A percentile compares a stretch with the other conserved stretches of the same genome.
Conservation (phyloP, 2,113 vertebrate species). For the Heliornis fulica region DNA sequence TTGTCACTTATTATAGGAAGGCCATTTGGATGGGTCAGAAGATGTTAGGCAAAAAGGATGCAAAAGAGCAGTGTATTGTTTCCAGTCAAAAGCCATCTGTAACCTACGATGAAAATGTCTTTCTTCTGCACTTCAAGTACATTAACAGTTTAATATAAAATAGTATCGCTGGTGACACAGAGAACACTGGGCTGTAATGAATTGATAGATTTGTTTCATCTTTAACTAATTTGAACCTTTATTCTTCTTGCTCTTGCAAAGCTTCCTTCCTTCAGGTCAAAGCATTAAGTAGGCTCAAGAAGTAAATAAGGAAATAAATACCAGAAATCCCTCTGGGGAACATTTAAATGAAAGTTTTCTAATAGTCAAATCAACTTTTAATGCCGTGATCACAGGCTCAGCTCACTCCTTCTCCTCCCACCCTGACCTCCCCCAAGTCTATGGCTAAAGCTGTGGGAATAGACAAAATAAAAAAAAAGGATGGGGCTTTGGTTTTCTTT, state of each 20-base stretch:
- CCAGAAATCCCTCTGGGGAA: not conserved
- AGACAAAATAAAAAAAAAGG: not conserved
- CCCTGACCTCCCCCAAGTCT: not conserved
- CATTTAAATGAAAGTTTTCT: conserved; percentile 48
- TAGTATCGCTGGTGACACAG: not conserved
- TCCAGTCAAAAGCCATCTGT: not conserved
- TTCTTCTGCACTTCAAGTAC: not conserved
- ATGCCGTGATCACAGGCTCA: not conserved
- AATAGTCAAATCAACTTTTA: conserved; percentile 39
- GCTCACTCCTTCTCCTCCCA: not conserved
- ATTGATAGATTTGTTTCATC: conserved; percentile 4
- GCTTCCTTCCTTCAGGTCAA: conserved; percentile 31
- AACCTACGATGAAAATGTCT: not conserved
- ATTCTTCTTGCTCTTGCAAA: conserved; percentile 11
- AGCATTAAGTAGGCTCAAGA: conserved; percentile 51
- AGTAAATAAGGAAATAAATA: conserved; percentile 52
- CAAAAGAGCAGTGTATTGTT: not conserved
- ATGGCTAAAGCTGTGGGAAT: not conserved
- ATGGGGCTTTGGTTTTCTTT: not conserved
- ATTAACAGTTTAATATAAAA: not conserved
- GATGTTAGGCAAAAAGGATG: not conserved
- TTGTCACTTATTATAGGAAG: not conserved
- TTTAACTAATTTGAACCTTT: conserved; percentile 42
- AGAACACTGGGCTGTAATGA: not conserved
- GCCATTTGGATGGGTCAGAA: not conserved